phyloP scores from a whole-genome alignment of 2,888 invertebrate genomes.

The Noctua fimbriata region DNA sequence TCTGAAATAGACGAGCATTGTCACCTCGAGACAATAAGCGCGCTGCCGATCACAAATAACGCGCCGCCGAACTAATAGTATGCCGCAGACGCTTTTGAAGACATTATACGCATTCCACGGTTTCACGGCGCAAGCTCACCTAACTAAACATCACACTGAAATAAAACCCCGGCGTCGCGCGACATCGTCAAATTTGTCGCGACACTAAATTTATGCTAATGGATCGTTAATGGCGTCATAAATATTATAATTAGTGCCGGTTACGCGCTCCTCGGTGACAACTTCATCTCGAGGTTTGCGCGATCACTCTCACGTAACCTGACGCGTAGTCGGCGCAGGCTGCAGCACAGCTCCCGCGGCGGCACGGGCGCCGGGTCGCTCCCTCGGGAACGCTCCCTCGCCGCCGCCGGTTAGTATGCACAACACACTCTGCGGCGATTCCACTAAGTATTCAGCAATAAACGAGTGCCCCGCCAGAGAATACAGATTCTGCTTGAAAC shows the following conservation, averaged over 20 bases:
- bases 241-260: conserved; percentile 79
- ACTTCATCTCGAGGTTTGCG: conserved; percentile 45
- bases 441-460: conserved; percentile 70
- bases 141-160: conserved; percentile 77
- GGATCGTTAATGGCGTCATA: conserved; percentile 82
- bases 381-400: conserved; percentile 4
- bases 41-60: conserved; percentile 62
- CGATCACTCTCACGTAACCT: conserved; percentile 34
- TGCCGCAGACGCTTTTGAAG: conserved; percentile 65
- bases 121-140: conserved; percentile 69
- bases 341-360: conserved; percentile 10
- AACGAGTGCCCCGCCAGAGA: conserved; percentile 59
- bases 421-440: conserved; percentile 46
- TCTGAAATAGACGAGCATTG: conserved; percentile 71
- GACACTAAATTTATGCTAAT: conserved; percentile 85
- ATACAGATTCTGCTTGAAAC: conserved; percentile 57
- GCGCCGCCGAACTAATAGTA: conserved; percentile 57
- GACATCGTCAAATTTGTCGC: conserved; percentile 80
- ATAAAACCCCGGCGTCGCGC: conserved; percentile 69
- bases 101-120: conserved; percentile 77
- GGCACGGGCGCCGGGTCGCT: neutral
- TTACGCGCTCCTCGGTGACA: conserved; percentile 65
- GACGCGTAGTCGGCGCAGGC: conserved; percentile 14
- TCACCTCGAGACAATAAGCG: conserved; percentile 66
- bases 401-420: conserved; percentile 58